phyloP scores from a whole-genome alignment of 2,797 vertebrate species.

The Cichlasoma orientale region DNA sequence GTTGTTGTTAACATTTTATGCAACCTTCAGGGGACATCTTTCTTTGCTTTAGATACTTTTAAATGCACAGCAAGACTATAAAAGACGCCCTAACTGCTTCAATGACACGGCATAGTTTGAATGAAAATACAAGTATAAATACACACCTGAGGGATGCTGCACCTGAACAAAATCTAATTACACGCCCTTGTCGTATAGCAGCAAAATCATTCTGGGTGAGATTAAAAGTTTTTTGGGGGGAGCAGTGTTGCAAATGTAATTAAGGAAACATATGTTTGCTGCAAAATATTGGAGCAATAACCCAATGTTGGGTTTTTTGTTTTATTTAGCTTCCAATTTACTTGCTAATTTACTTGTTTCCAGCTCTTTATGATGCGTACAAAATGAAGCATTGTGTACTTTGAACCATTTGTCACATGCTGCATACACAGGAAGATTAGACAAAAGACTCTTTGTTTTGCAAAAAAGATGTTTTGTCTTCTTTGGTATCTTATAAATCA shows the following conservation, averaged over 20 bases:
- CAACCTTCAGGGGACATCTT: constrained; percentile 54
- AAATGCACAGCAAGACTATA: constrained; percentile 37
- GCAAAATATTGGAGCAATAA: background rate
- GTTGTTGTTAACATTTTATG: constrained; percentile 59
- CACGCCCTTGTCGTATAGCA: background rate
- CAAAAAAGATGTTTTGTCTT: background rate
- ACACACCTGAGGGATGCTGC: constrained; percentile 5
- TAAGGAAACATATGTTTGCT: background rate
- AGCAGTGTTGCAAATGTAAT: background rate
- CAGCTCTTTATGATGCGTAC: background rate
- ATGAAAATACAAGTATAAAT: constrained; percentile 33
- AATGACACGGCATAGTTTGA: constrained; percentile 35
- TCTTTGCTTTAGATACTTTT: constrained; percentile 30
- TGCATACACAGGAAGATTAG: background rate
- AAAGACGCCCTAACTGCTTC: constrained; percentile 33
- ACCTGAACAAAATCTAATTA: constrained; percentile 12
- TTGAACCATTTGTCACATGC: background rate
- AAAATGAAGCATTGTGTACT: background rate
- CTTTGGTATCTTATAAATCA: background rate
- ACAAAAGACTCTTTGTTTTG: background rate
- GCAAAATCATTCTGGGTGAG: background rate
- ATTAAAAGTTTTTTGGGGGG: background rate
- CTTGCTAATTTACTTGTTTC: background rate
- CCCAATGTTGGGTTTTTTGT: background rate
- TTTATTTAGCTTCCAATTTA: too few species aligned